Evolutionary conservation across 2,113 vertebrate genomes (phyloP).

Genomic region (Gnathonemus longibarbis): DNA sequence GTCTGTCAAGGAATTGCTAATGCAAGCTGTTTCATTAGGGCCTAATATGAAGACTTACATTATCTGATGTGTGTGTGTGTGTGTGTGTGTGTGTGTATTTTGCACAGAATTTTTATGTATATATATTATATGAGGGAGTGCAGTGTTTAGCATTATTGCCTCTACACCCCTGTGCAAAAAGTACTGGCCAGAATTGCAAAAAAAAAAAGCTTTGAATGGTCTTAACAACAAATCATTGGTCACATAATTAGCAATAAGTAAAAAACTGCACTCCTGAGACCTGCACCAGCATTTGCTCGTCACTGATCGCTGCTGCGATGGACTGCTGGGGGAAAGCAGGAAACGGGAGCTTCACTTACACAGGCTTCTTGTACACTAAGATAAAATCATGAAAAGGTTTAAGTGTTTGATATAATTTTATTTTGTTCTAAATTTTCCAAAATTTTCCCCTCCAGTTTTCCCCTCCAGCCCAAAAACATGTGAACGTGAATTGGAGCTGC

Average conservation of each 20-base stretch:
- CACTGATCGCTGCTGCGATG: background rate
- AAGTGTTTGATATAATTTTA: background rate
- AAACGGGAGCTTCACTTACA: background rate
- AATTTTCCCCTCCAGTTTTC: background rate
- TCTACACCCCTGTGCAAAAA: background rate
- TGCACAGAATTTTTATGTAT: background rate
- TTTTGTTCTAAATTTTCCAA: background rate
- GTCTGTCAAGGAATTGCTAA: background rate
- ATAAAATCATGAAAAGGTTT: background rate
- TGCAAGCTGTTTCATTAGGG: background rate
- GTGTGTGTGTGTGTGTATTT: background rate
- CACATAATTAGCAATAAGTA: background rate
- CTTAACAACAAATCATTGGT: background rate
- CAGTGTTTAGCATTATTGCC: background rate
- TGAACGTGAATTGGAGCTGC: background rate
- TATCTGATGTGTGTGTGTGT: background rate
- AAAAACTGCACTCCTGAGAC: background rate
- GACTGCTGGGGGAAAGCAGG: background rate
- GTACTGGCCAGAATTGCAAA: background rate
- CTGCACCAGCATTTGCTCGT: background rate
- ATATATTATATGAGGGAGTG: background rate
- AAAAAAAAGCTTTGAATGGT: background rate
- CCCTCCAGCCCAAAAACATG: background rate
- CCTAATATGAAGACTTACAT: background rate
- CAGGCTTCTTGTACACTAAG: background rate